A percentile compares a stretch with the other conserved stretches of the same genome.
Conservation (phyloP, 2,797 vertebrate species). For the Phylloscopus collybita region DNA sequence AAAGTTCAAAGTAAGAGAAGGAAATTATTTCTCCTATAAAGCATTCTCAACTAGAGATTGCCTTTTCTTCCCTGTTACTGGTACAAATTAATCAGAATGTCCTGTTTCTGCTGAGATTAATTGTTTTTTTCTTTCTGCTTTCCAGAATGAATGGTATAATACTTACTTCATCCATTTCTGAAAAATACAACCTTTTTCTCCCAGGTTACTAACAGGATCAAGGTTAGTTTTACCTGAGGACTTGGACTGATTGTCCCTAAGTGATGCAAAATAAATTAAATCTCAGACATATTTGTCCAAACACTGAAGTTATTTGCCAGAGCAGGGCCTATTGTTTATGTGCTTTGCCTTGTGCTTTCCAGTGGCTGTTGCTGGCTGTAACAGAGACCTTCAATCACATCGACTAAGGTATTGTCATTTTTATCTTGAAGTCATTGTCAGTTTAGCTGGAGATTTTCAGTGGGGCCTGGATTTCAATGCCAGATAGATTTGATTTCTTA, state of each 20-base stretch:
- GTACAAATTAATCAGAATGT: not conserved
- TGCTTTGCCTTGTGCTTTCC: not conserved
- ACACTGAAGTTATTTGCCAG: not conserved
- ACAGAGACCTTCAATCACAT: not conserved
- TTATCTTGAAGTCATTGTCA: not conserved
- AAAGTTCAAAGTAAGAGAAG: not conserved
- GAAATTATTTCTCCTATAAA: not conserved
- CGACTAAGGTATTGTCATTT: not conserved
- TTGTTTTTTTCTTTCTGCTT: not conserved
- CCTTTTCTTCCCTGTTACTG: not conserved
- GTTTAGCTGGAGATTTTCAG: not conserved
- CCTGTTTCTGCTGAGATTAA: not conserved
- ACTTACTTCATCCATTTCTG: constrained; percentile 64
- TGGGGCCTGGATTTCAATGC: not conserved
- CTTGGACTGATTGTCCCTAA: not conserved
- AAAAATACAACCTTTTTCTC: constrained; percentile 75
- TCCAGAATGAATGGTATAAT: not conserved
- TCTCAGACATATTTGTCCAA: not conserved
- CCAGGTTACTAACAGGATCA: constrained; percentile 69
- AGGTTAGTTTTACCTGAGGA: constrained; percentile 55
- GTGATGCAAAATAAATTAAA: not conserved
- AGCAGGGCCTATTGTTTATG: not conserved
- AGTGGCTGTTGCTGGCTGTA: accelerated
- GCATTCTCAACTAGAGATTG: not conserved
- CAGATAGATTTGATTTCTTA: not conserved